Base-by-base conservation (phyloP, 1,140 invertebrate genomes). In the Hyles euphorbiae region DNA sequence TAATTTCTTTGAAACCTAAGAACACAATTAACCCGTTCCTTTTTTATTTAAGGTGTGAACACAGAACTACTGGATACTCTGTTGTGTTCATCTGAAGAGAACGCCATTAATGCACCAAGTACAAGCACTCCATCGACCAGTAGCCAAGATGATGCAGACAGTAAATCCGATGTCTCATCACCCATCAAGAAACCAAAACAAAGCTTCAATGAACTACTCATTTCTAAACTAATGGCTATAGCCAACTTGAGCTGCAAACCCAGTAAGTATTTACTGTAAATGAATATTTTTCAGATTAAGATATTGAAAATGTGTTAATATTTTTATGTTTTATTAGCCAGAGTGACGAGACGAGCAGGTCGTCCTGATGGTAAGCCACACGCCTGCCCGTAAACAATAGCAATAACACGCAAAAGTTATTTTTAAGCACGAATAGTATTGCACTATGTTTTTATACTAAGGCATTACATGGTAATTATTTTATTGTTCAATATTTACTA, bases 181-280 rank as follows among this genome's bases (percentile, higher is more conserved):
- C 58, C 63, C 1, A 40, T 55, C 4, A 77, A 70, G 43, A 66
- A 56, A 53, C 60, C 64, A 5, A 59, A 73, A 59, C 74, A 77
- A 9, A 82, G 81, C 61, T 88, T 84, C 33, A 88, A 88, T 55
- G 73, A 77, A 0, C 56, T 88, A 40, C 69, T 88, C 0, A 82
- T 88, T 56, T 76, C 78, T 0, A 87, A 88, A 49, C 56, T 88
- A 4, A 71, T 83, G 72, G 63, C 78, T 3, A 88, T 88, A n/a
- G 75, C 78, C 0, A 72, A 81, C 46, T 89, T 94, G 22, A 95
- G 95, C 65, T 97, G 95, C 84, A 96, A 97, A 89, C 92, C 93
- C 70, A 91, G 94, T 95, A 81, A 91, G 91, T 64, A 43, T 45
- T 22, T 22, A 22, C n/a, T 34, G 34, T 48, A 48, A 48, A 51